phyloP scores from a whole-genome alignment of 2,113 vertebrate genomes.

The Embiotoca jacksoni region DNA sequence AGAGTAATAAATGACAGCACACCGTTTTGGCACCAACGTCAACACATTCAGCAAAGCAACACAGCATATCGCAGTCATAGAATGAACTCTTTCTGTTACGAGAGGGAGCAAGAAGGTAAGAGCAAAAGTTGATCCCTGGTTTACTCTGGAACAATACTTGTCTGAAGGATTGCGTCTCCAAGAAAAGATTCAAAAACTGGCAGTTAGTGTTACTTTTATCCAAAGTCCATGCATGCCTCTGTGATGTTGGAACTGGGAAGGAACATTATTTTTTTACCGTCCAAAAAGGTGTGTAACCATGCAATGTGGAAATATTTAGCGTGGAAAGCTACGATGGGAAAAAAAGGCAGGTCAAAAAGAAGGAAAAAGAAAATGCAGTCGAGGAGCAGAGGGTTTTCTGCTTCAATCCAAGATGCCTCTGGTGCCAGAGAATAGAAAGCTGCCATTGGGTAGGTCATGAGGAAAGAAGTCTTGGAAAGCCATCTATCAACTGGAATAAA shows the following conservation, averaged over 20 bases:
- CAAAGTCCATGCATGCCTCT: constrained; percentile 11
- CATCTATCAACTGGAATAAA: constrained; percentile 13
- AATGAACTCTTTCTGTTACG: constrained; percentile 1
- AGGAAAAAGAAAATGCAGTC: constrained; percentile 16
- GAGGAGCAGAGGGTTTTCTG: neutral
- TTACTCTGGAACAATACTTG: constrained; percentile 61
- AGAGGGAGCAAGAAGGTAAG: neutral
- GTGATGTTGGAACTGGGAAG: constrained; percentile 17
- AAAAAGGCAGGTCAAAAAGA: constrained; percentile 31
- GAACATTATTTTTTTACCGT: neutral
- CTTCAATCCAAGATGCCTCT: constrained; percentile 13
- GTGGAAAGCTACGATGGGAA: neutral
- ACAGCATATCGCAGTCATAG: neutral
- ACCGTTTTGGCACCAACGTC: neutral
- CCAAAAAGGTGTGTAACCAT: constrained; percentile 12
- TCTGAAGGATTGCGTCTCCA: constrained; percentile 54
- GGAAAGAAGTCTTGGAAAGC: constrained; percentile 12
- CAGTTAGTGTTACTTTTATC: constrained; percentile 41
- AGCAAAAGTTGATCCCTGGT: constrained; percentile 65
- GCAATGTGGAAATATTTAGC: constrained; percentile 3
- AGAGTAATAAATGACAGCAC: constrained; percentile 4
- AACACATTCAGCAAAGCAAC: neutral
- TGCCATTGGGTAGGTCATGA: constrained; percentile 12
- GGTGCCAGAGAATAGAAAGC: constrained; percentile 6
- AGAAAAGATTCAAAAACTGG: constrained; percentile 52